phyloP scores from a whole-genome alignment of 2,888 invertebrate species.

The Tortrix viridana region DNA sequence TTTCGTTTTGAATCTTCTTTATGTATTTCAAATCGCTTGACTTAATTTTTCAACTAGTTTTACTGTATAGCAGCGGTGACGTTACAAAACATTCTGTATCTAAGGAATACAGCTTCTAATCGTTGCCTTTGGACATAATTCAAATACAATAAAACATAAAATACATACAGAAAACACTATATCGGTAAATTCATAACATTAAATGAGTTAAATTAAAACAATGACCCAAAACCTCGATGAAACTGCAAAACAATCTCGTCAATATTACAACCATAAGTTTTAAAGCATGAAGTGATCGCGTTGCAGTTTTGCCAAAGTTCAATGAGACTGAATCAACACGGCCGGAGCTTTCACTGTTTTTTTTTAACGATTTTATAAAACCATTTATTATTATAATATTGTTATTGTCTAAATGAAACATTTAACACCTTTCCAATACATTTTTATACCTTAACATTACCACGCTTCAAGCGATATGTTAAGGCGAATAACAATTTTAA shows the following conservation, averaged over 20 bases:
- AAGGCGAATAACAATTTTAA: slow-evolving; percentile 28
- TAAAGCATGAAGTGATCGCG: background rate
- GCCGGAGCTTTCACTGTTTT: slow-evolving; percentile 1
- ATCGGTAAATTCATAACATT: slow-evolving; percentile 15
- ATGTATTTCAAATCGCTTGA: background rate
- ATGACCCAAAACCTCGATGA: slow-evolving; percentile 4
- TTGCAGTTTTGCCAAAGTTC: slow-evolving; percentile 9
- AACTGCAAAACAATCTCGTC: background rate
- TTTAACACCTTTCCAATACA: slow-evolving; percentile 19
- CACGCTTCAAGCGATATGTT: slow-evolving; percentile 27
- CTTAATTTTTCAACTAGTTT: too few species aligned
- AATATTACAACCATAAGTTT: slow-evolving; percentile 1
- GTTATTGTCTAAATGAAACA: slow-evolving; percentile 30
- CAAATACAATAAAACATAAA: slow-evolving; percentile 27
- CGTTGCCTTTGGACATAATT: slow-evolving; percentile 6
- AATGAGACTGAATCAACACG: slow-evolving; percentile 12
- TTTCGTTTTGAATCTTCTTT: background rate
- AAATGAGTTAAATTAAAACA: slow-evolving; percentile 14
- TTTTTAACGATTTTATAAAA: slow-evolving; percentile 8
- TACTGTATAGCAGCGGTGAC: too few species aligned
- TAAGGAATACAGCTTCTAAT: too few species aligned
- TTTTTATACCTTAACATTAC: background rate
- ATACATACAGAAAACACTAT: slow-evolving; percentile 9
- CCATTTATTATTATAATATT: slow-evolving; percentile 16
- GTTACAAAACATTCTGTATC: too few species aligned